Conservation (phyloP, 2,888 invertebrate genomes). For the Omphaloscelis lunosa region DNA sequence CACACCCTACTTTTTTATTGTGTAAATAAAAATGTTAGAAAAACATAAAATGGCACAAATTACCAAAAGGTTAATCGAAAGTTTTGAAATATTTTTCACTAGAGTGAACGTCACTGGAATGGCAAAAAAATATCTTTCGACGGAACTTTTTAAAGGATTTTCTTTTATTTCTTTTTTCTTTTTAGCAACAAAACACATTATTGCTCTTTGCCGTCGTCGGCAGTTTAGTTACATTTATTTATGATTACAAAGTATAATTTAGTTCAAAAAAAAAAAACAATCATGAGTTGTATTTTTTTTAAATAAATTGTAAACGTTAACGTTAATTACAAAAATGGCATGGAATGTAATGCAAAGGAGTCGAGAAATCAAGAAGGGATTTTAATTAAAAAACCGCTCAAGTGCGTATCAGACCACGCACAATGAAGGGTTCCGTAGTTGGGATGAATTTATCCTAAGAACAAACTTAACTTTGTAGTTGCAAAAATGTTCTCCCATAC, state of each 20-base stretch:
- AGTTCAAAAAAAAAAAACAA: no score
- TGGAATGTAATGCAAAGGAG: background rate
- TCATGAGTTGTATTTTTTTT: no score
- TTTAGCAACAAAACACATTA: background rate
- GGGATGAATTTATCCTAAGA: background rate
- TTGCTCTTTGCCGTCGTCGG: background rate
- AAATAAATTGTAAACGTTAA: background rate
- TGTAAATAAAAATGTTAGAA: background rate
- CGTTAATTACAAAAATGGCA: background rate
- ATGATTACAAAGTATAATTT: background rate
- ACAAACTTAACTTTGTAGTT: no score
- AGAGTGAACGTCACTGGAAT: background rate
- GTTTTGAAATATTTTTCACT: background rate
- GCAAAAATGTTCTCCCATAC: no score
- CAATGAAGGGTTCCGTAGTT: background rate
- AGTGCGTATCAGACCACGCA: background rate
- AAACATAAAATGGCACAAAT: background rate
- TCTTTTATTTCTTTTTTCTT: background rate
- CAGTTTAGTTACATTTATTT: background rate
- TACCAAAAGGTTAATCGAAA: background rate
- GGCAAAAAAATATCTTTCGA: background rate
- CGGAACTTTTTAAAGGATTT: background rate
- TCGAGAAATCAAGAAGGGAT: background rate
- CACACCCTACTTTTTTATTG: background rate
- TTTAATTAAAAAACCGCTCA: no score